Evolutionary conservation across 2,888 invertebrate genomes (phyloP), one percentile per base, ranked within the genome.

Genomic region (Tyria jacobaeae): DNA sequence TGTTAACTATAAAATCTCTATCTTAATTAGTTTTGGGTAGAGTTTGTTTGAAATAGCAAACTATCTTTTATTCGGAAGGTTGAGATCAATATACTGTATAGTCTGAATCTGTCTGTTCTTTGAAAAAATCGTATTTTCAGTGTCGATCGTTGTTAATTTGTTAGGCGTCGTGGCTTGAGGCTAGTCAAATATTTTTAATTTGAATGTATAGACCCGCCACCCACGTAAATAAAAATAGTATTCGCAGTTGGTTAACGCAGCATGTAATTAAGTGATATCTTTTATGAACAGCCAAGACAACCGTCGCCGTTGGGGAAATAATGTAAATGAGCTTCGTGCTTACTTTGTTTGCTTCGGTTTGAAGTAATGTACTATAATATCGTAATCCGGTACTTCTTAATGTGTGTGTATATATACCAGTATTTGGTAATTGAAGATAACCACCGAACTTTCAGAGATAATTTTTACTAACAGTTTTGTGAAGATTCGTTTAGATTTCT

Each of bases 81-180:
- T 72, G 76, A 75, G 68, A 83, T 80, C 76, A 79, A 82, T 84
- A 84, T 75, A 80, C 78, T 76, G 79, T 58, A 81, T 78, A 71
- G 76, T 67, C 74, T 71, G 74, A 74, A 72, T 85, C 85, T 84
- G 85, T 87, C 81, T 79, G 78, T 69, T 73, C 73, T 85, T 83
- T 85, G 87, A 86, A 86, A 86, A 84, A 87, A 88, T 88, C 78
- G 78, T 77, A 70, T 79, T 86, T 85, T 82, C 81, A 83, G 79
- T 82, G 82, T 80, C 76, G 82, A 84, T 84, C 72, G 79, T 49
- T 57, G 64, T 68, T 70, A 72, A 72, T 76, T 74, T 71, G 75
- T 76, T 70, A 79, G 81, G 70, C 63, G 68, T 68, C 66, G 65
- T 76, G 68, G 85, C 87, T 83, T 65, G 70, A 57, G 81, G 87